A percentile compares a stretch with the other conserved stretches of the same genome.
Evolutionary conservation across 1,140 invertebrate genomes (phyloP).

Genomic region (Maniola jurtina): DNA sequence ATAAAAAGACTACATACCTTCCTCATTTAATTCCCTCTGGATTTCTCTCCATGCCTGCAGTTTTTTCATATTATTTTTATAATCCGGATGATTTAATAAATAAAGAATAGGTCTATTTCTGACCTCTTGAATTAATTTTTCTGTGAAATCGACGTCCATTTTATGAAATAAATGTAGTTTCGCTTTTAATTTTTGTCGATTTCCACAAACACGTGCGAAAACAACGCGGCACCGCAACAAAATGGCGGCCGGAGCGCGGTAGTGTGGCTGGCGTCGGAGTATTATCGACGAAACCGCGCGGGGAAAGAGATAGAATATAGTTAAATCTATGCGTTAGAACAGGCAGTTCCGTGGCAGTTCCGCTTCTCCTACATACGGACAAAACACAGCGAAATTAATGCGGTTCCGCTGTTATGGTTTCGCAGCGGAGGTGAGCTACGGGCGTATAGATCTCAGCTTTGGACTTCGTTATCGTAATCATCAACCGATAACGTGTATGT

Average conservation of each 20-base stretch:
- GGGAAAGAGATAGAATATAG: constrained; percentile 23
- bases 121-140: constrained; percentile 21
- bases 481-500: no score
- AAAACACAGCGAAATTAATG: constrained; percentile 19
- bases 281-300: constrained; percentile 22
- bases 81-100: constrained; percentile 12
- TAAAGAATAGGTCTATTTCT: constrained; percentile 21
- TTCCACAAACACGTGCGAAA: constrained; percentile 26
- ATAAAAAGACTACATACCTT: constrained; percentile 13
- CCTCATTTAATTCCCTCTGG: constrained; percentile 10
- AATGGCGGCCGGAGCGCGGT: constrained; percentile 20
- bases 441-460: no score
- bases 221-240: constrained; percentile 23
- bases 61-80: constrained; percentile 19
- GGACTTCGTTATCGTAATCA: no score
- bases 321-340: constrained; percentile 22
- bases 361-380: constrained; percentile 20
- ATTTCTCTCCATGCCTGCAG: constrained; percentile 10
- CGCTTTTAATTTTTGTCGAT: constrained; percentile 21
- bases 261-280: constrained; percentile 19
- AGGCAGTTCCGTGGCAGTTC: constrained; percentile 14
- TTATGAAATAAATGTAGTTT: constrained; percentile 19
- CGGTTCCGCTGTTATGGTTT: constrained; percentile 14
- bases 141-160: constrained; percentile 22
- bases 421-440: constrained; percentile 10